A percentile compares a stretch with the other conserved stretches of the same genome.
Conservation (phyloP, 2,113 vertebrate genomes). For the Dicerorhinus sumatrensis region DNA sequence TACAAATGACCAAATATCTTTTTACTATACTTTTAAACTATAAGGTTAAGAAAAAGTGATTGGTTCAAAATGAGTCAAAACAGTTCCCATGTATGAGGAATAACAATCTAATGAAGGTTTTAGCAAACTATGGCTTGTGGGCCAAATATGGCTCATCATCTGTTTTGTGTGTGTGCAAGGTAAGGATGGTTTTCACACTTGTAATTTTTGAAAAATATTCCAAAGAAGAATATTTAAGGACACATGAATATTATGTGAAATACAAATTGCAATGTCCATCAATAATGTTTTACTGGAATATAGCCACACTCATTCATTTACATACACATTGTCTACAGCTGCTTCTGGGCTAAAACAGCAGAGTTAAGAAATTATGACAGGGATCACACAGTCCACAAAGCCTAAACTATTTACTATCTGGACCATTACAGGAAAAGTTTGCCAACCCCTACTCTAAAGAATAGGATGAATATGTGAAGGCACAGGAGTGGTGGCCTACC, state of each 20-base stretch:
- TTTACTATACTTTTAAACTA: neutral
- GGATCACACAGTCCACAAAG: neutral
- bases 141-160: neutral
- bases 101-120: neutral
- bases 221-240: neutral
- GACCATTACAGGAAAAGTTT: neutral
- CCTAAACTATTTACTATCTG: neutral
- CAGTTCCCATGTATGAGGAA: neutral
- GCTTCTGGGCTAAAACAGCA: neutral
- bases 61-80: slow-evolving; percentile 20
- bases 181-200: neutral
- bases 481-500: neutral
- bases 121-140: neutral
- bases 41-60: neutral
- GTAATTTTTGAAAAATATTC: neutral
- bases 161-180: neutral
- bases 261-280: neutral
- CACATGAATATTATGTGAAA: neutral
- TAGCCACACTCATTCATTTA: neutral
- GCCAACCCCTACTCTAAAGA: neutral
- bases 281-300: neutral
- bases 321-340: neutral
- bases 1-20: slow-evolving; percentile 14
- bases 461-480: neutral
- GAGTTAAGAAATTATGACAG: neutral